Conservation (phyloP, 2,113 vertebrate genomes). For the Spilogale gracilis region DNA sequence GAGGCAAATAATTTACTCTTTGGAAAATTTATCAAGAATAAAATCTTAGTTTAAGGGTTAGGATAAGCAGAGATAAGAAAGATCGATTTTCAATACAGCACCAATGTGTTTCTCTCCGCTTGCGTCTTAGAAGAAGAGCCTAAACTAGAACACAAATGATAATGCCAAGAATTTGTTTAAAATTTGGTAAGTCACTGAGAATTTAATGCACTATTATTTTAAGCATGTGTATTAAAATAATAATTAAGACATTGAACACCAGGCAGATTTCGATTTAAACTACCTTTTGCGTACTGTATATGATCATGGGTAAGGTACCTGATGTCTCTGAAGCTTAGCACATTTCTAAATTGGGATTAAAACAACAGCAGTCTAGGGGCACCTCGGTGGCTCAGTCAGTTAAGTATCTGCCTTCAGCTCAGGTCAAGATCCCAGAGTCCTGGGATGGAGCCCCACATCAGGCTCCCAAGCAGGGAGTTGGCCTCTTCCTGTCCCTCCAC, state of each 20-base stretch:
- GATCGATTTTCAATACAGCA: background rate
- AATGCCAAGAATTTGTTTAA: constrained; percentile 37
- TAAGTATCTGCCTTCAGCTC: background rate
- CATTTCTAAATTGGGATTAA: background rate
- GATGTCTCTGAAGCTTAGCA: background rate
- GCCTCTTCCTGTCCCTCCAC: background rate
- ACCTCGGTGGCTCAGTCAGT: background rate
- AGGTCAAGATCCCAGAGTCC: background rate
- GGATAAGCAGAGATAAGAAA: constrained; percentile 13
- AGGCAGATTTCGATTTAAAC: constrained; percentile 21
- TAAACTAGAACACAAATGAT: constrained; percentile 59
- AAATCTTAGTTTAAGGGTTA: background rate
- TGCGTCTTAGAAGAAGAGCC: background rate
- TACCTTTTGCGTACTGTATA: background rate
- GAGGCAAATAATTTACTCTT: background rate
- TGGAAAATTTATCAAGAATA: background rate
- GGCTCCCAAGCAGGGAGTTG: background rate
- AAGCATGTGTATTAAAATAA: background rate
- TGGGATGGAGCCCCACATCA: background rate
- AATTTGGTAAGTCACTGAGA: constrained; percentile 50
- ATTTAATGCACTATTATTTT: background rate
- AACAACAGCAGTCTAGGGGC: background rate
- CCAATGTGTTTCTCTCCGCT: background rate
- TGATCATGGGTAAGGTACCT: background rate
- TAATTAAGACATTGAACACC: background rate